phyloP scores from a whole-genome alignment of 2,888 invertebrate genomes.

The Hypselothyrea guttata region DNA sequence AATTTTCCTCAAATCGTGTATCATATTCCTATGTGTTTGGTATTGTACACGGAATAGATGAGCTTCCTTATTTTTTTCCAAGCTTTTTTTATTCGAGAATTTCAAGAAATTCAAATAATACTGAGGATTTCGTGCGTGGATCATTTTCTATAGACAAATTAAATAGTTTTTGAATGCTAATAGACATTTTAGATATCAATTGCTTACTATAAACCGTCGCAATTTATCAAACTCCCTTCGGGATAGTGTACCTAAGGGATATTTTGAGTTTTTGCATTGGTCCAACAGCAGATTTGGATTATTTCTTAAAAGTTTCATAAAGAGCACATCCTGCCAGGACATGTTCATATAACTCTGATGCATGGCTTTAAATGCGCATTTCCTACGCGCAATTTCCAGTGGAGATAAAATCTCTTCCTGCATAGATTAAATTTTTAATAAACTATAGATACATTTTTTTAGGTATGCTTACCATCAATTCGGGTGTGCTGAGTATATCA shows the following conservation, averaged over 20 bases:
- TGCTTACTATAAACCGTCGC: conserved; percentile 68
- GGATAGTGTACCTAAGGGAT: conserved; percentile 50
- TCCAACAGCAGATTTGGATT: conserved; percentile 65
- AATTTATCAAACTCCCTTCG: conserved; percentile 66
- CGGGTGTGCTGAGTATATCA: conserved; percentile 75
- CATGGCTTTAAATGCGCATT: conserved; percentile 68
- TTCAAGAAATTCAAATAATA: conserved; percentile 69
- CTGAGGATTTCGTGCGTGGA: conserved; percentile 76
- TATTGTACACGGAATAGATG: conserved; percentile 75
- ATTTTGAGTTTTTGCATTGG: conserved; percentile 64
- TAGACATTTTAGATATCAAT: neutral
- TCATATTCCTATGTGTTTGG: conserved; percentile 78
- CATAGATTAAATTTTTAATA: neutral
- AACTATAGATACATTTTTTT: neutral
- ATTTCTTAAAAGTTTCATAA: conserved; percentile 65
- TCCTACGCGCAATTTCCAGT: conserved; percentile 70
- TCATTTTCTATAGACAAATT: conserved; percentile 72
- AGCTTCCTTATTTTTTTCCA: conserved; percentile 55
- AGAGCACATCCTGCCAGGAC: conserved; percentile 76
- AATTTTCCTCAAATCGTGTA: conserved; percentile 66
- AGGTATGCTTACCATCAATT: conserved; percentile 58
- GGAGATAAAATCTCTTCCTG: conserved; percentile 71
- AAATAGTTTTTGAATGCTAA: neutral
- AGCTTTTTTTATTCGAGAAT: conserved; percentile 60
- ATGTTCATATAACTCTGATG: conserved; percentile 77